Evolutionary conservation across 2,888 invertebrate species (phyloP).

Genomic region (Drosophila paranaensis): DNA sequence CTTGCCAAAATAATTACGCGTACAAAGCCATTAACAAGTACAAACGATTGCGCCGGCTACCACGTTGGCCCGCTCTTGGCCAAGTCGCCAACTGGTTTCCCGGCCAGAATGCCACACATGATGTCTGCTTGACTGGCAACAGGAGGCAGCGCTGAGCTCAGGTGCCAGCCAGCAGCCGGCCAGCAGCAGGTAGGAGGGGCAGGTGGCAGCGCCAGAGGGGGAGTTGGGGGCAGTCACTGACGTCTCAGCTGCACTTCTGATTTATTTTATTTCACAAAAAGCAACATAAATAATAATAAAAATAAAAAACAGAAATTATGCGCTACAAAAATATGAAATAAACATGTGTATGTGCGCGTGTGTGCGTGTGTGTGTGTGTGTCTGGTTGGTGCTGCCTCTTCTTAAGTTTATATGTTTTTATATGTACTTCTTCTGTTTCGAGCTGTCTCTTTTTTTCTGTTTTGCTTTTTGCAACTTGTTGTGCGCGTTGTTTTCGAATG

Average conservation of each 20-base stretch:
- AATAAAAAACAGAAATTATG: conserved; percentile 63
- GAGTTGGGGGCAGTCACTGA: conserved; percentile 36
- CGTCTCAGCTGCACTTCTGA: conserved; percentile 68
- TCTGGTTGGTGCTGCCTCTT: conserved; percentile 27
- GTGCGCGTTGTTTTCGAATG: conserved; percentile 42
- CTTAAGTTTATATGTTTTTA: conserved; percentile 14
- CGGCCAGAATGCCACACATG: conserved; percentile 71
- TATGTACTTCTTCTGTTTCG: conserved; percentile 26
- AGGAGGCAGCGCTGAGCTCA: background rate
- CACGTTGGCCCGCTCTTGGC: conserved; percentile 36
- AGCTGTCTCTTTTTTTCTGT: conserved; percentile 10
- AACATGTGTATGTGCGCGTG: conserved; percentile 47
- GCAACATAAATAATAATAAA: conserved; percentile 70
- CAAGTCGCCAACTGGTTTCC: conserved; percentile 38
- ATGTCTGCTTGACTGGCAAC: conserved; percentile 57
- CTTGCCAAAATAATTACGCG: conserved; percentile 79
- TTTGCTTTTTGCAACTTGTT: conserved; percentile 43
- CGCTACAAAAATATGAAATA: conserved; percentile 71
- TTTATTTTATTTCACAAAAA: conserved; percentile 74
- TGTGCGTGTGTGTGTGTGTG: conserved; percentile 16
- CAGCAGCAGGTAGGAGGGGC: too few species aligned
- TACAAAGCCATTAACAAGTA: conserved; percentile 79
- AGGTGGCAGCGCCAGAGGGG: background rate
- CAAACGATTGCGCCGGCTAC: conserved; percentile 74
- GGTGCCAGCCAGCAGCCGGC: background rate